Evolutionary conservation across 1,140 invertebrate genomes (phyloP), one percentile per base, ranked within the genome.

Genomic region (Aphelinus certus): DNA sequence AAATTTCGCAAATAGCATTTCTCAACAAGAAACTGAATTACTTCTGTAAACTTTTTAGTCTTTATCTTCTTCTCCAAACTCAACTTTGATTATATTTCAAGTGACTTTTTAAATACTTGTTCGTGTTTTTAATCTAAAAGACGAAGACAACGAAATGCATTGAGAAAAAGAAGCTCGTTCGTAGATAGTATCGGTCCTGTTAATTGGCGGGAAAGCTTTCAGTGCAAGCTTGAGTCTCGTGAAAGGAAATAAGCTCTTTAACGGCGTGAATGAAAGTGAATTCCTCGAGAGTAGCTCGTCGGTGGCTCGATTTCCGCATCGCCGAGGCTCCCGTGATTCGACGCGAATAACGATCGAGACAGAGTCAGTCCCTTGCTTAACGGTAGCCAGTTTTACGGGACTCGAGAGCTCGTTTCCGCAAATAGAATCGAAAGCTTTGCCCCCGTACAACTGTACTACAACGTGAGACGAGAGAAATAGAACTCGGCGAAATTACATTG

Each of bases 231-330:
- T 49, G 57, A 69, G 53, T 1, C 48, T 64, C 66, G 58, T 62
- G 43, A 64, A 62, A 48, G 60, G 66, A 75, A 75, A 75, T 69
- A 69, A 75, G 66, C 60, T 68, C 57, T 73, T 56, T 62, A 73
- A 62, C 56, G 51, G 9, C 46, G 51, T 10, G 51, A 74, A 62
- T 49, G 72, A 73, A 48, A 49, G 63, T 47, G 70, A 72, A 71
- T 53, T 62, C 9, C 42, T 62, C 2, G 46, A n/a, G 45, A 48
- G 51, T 3, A 9, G 9, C 4, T 6, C 4, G 9, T 9, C 43
- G 49, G 7, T 42, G 51, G 10, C 55, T 66, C 42, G 63, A 43
- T 45, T 63, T 71, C 61, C 61, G 70, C 42, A 45, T 71, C 51
- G 62, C 42, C 60, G 61, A 71, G 58, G 1, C 4, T 46, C 26